Percentiles rank a stretch among this genome's conserved stretches.
Conservation (phyloP, 2,113 vertebrate genomes). For the Corydoras sp. region DNA sequence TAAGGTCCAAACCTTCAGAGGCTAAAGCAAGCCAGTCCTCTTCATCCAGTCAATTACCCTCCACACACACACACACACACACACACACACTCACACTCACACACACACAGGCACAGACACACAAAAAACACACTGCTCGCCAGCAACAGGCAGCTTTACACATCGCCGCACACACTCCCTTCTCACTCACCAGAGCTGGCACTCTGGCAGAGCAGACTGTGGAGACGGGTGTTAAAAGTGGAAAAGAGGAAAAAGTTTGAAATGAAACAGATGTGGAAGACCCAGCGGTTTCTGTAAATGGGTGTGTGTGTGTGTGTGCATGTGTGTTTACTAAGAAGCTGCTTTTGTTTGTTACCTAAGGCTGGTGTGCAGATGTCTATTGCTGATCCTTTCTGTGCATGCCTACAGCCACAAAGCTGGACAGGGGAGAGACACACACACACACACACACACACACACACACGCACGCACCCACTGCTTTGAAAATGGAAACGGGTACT, state of each 20-base stretch:
- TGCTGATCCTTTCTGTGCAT: slow-evolving; percentile 50
- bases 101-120: too few species aligned
- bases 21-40: slow-evolving; percentile 35
- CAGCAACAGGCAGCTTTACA: slow-evolving; percentile 51
- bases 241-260: slow-evolving; percentile 44
- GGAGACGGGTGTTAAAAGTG: slow-evolving; percentile 36
- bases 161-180: slow-evolving; percentile 29
- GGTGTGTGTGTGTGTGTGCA: slow-evolving; percentile 4
- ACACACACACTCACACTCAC: slow-evolving; percentile 32
- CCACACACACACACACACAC: slow-evolving; percentile 40
- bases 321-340: slow-evolving; percentile 33
- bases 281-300: slow-evolving; percentile 49
- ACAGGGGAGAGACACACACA: slow-evolving; percentile 12
- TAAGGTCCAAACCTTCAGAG: slow-evolving; percentile 42
- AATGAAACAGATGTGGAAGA: slow-evolving; percentile 61
- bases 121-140: slow-evolving; percentile 38
- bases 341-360: slow-evolving; percentile 66
- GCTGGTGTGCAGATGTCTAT: slow-evolving; percentile 69
- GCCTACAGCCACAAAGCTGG: slow-evolving; percentile 39
- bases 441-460: slow-evolving; percentile 14
- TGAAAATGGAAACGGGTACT: too few species aligned
- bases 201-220: slow-evolving; percentile 29
- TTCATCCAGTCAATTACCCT: slow-evolving; percentile 48
- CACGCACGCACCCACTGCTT: slow-evolving; percentile 7
- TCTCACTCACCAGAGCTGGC: slow-evolving; percentile 23